Conservation (phyloP, 2,113 vertebrate genomes). For the Corydoras maculifer region DNA sequence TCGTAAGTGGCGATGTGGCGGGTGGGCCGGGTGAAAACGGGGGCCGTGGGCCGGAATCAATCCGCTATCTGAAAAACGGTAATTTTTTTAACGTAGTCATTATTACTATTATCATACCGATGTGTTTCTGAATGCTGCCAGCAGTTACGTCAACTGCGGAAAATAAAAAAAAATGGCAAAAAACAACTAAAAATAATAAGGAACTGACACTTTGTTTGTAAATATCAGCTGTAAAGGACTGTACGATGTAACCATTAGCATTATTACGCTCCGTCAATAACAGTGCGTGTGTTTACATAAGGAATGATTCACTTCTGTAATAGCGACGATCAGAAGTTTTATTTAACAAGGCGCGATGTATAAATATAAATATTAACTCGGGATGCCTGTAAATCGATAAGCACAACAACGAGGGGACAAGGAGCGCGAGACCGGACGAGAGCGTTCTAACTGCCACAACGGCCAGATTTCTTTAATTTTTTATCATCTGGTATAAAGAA, state of each 20-base stretch:
- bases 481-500: too few species aligned
- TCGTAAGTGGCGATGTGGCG: too few species aligned
- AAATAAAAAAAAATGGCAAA: constrained; percentile 31
- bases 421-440: background rate
- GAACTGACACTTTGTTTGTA: constrained; percentile 71
- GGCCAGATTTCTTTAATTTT: too few species aligned
- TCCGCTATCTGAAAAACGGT: too few species aligned
- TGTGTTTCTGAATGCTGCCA: constrained; percentile 49
- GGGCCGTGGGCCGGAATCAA: too few species aligned
- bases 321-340: background rate
- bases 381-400: constrained; percentile 5
- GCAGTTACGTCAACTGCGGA: constrained; percentile 65
- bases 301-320: constrained; percentile 67
- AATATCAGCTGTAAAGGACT: constrained; percentile 79
- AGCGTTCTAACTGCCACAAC: background rate
- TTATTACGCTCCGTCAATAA: constrained; percentile 57
- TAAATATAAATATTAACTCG: background rate
- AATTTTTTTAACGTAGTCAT: too few species aligned
- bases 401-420: background rate
- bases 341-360: background rate
- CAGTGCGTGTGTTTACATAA: constrained; percentile 70
- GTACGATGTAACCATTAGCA: constrained; percentile 75
- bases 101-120: too few species aligned
- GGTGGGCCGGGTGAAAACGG: too few species aligned
- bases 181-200: constrained; percentile 66